Conservation (phyloP, 2,113 vertebrate species). For the Onychorhynchus coronatus region DNA sequence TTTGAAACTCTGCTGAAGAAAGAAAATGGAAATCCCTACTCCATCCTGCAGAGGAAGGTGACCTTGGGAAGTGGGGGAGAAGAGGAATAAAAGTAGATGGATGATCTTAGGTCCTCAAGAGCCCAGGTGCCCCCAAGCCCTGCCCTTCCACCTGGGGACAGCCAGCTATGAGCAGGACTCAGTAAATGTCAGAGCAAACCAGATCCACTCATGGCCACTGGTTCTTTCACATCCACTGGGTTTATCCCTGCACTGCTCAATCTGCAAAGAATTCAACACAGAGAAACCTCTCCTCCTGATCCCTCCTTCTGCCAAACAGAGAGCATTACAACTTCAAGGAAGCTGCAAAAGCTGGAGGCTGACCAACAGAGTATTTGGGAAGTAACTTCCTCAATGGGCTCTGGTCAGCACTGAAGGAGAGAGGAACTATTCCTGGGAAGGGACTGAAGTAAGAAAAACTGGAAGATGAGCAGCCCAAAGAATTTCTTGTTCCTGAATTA, state of each 20-base stretch:
- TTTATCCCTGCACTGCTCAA: background rate
- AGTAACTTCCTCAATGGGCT: background rate
- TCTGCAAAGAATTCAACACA: background rate
- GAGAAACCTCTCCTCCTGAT: background rate
- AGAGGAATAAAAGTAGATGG: background rate
- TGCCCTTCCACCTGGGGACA: background rate
- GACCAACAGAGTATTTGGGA: background rate
- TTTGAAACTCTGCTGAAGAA: background rate
- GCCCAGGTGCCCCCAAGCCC: background rate
- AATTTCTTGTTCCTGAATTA: background rate
- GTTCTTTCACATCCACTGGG: too few relatives aligned
- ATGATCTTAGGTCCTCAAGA: background rate
- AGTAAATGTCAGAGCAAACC: background rate
- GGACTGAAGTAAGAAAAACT: background rate
- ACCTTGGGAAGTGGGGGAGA: background rate
- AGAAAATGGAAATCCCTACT: background rate
- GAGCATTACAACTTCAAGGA: background rate
- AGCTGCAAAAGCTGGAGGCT: background rate
- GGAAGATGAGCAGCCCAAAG: background rate
- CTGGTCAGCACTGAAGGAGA: background rate
- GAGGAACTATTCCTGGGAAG: background rate
- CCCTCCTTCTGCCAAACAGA: background rate
- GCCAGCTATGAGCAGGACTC: background rate
- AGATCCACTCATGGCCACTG: rapidly evolving
- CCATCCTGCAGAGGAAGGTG: background rate